Conservation (phyloP, 2,797 vertebrate species). For the Xenentodon cancila region DNA sequence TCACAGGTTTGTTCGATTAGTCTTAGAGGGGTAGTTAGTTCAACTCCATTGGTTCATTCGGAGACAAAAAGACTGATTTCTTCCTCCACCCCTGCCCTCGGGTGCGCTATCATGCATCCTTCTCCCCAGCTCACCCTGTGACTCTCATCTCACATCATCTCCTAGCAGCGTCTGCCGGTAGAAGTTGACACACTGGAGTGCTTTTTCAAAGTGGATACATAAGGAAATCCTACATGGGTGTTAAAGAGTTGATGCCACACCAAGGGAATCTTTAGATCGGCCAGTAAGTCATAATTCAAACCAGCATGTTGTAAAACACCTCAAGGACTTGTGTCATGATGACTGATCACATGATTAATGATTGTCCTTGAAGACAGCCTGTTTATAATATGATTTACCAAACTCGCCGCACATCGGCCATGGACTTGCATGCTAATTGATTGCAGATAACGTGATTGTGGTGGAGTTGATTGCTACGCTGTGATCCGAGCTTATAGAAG, state of each 20-base stretch:
- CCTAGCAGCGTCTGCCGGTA: conserved; percentile 10
- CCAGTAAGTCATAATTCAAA: conserved; percentile 15
- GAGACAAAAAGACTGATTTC: conserved; percentile 14
- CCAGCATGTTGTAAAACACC: conserved; percentile 17
- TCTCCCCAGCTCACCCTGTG: conserved; percentile 9
- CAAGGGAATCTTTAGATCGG: conserved; percentile 21
- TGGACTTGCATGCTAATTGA: conserved; percentile 60
- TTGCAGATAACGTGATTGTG: conserved; percentile 56
- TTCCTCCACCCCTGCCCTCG: conserved; percentile 10
- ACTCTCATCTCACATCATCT: conserved; percentile 11
- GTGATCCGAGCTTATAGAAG: conserved; percentile 37
- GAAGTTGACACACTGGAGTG: conserved; percentile 13
- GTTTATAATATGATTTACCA: conserved; percentile 70
- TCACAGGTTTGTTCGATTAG: conserved; percentile 38
- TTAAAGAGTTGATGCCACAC: conserved; percentile 4
- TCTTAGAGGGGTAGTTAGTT: conserved; percentile 28
- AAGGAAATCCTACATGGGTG: conserved; percentile 30
- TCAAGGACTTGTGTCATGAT: conserved; percentile 56
- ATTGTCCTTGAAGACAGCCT: conserved; percentile 65
- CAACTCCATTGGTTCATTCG: conserved; percentile 12
- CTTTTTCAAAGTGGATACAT: conserved; percentile 26
- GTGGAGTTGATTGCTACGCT: conserved; percentile 57
- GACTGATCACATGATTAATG: conserved; percentile 69
- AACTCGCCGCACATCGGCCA: conserved; percentile 39
- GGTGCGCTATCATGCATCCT: neutral